Base-by-base conservation (phyloP, 35 echinoderm and acorn worm species). In the Heliocidaris erythrogramma region DNA sequence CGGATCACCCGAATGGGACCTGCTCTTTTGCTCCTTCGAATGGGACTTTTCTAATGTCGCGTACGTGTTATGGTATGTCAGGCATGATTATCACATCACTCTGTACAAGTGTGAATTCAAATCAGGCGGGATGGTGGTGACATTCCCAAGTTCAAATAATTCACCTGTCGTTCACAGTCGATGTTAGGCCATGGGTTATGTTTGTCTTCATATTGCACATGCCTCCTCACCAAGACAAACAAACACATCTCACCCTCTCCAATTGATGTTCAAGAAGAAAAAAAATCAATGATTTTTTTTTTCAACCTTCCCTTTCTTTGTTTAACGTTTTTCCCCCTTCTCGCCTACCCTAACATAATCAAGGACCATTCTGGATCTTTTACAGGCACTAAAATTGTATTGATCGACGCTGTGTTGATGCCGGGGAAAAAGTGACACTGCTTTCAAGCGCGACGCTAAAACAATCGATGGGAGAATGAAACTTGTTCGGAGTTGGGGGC, bases 211-310 rank as follows among this genome's bases (percentile, higher is more conserved):
- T 78, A 78, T 9, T 42, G 27, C 65, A 21, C 18, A 21, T 78
- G 65, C 65, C 18, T 78, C 27, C 18, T n/a, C 65, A 78, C 65
- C 65, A 78, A 78, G 18, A 78, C 65, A 78, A 69, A 69, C 60
- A 69, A 78, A 78, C 65, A 56, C 52, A 78, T 27, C 65, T 78
- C 65, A 78, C 65, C 65, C 27, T 78, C 27, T n/a, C 17, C 24
- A 78, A 78, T 27, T n/a, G 65, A 78, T 78, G 65, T 78, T 78
- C 7, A 78, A 78, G 65, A 78, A 78, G 35, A 42, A 78, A 78
- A 18, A 78, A 78, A 78, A 78, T 78, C 65, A 78, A 78, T 78
- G 65, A 78, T 21, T 78, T 78, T 78, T 78, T 78, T 78, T 78
- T n/a, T 78, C 21, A 5, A 78, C 18, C 65, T 78, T 78, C 24